A percentile compares a stretch with the other conserved stretches of the same genome.
Evolutionary conservation across 1,140 invertebrate genomes (phyloP).

Genomic region (Danaus melanippus): DNA sequence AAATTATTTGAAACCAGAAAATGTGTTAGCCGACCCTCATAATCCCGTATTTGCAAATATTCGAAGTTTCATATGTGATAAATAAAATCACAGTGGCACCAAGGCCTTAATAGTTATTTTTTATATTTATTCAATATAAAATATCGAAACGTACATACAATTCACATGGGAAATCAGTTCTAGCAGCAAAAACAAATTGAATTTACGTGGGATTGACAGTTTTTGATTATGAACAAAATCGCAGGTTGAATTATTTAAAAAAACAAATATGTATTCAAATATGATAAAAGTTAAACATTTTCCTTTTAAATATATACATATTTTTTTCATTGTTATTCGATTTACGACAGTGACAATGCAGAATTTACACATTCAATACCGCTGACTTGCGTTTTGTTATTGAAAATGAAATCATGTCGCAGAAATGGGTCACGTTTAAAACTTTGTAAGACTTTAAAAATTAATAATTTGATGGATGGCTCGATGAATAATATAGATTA

Average conservation of each 20-base stretch:
- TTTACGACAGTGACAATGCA: constrained; percentile 25
- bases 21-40: no score
- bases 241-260: no score
- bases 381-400: constrained; percentile 20
- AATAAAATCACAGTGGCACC: background rate
- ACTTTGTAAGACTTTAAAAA: no score
- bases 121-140: constrained; percentile 27
- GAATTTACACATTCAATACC: constrained; percentile 19
- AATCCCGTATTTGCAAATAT: no score
- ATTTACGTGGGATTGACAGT: constrained; percentile 23
- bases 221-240: no score
- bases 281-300: no score
- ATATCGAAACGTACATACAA: constrained; percentile 34
- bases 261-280: no score
- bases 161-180: constrained; percentile 50
- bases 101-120: constrained; percentile 16
- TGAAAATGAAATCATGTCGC: constrained; percentile 11
- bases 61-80: no score
- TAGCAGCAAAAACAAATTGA: constrained; percentile 47
- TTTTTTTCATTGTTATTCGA: constrained; percentile 12
- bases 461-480: constrained; percentile 1
- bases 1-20: no score
- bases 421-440: constrained; percentile 11
- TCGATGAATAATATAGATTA: background rate
- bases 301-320: no score